These are phyloP conservation scores for Nemotelus nigrinus DNA, from an alignment of 2,888 invertebrate species.

Conservation along the genomic window DNA sequence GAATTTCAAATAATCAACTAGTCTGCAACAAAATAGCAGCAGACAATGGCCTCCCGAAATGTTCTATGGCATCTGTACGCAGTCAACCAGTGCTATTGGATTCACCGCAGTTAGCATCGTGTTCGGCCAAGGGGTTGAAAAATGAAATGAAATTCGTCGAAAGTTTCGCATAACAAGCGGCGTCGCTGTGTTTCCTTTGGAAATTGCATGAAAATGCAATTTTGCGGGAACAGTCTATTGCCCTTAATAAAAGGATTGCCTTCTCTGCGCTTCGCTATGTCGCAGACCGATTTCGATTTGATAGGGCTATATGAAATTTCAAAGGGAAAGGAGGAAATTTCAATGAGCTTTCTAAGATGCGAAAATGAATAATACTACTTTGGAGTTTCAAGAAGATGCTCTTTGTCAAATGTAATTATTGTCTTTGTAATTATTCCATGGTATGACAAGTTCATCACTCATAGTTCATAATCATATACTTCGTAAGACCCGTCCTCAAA, in stretches of 20 bases:
- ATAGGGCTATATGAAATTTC: too few species aligned
- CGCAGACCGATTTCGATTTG: too few species aligned
- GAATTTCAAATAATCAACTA: conserved; percentile 17
- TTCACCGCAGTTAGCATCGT: neutral
- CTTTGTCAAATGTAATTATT: too few species aligned
- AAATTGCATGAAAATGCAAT: neutral
- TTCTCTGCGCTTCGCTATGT: neutral
- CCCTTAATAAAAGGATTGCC: neutral
- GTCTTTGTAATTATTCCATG: neutral
- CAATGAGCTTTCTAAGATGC: too few species aligned
- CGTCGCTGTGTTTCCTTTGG: neutral
- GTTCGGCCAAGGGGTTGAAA: neutral
- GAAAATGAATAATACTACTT: neutral
- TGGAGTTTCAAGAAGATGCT: neutral
- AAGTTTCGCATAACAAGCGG: neutral
- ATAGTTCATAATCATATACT: neutral
- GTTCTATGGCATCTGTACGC: neutral
- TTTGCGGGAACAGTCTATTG: neutral
- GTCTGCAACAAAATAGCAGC: neutral
- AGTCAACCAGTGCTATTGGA: neutral
- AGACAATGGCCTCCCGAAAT: neutral
- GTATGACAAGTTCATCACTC: neutral
- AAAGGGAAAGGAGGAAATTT: too few species aligned
- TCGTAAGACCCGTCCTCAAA: too few species aligned
- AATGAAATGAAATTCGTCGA: neutral